Base-by-base conservation (phyloP, 2,888 invertebrate species). In the Willowsia nigromaculata region DNA sequence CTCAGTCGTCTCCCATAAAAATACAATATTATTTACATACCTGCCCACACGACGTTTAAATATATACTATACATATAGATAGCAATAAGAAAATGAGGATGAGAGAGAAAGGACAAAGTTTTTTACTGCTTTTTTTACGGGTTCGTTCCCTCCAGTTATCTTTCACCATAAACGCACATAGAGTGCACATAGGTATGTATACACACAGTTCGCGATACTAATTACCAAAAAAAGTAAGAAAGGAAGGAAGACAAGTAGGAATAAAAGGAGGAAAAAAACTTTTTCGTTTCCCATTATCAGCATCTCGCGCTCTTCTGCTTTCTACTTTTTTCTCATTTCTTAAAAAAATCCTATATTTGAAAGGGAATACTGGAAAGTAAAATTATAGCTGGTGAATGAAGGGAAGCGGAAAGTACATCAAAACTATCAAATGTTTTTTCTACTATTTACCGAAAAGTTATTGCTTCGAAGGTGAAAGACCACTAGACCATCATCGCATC, bases 281-380 rank as follows among this genome's bases (percentile, higher is more conserved):
- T 85, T 85, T 74, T 85, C 76, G 47, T 76, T 76, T 85, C 76
- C 84, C 74, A 84, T 85, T 85, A 85, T 85, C 85, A 76, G 47
- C 62, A 74, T 74, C 74, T 74, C 22, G 43, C 68, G 68, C 74
- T 74, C 18, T 74, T 74, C 74, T 50, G 25, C 74, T 47, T 74
- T 25, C 74, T 15, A 15, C n/a, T 74, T 0, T 50, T 74, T 74
- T 74, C 74, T 27, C 30, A 74, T 18, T 74, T 13, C 27, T 74
- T 25, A 50, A 74, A 74, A 74, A 25, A 40, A 18, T 62, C 27
- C 62, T 62, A 15, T 50, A 50, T 50, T 40, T 68, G 40, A n/a
- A 40, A 18, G 37, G 68, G 33, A 18, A 37, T 30, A 11, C 65
- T 30, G 37, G 4, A 33, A 18, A 65, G 33, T 18, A 40, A 68